These are phyloP conservation scores for Pogonomyrmex barbatus DNA, from an alignment of 1,140 invertebrate species.

Conservation along the genomic window DNA sequence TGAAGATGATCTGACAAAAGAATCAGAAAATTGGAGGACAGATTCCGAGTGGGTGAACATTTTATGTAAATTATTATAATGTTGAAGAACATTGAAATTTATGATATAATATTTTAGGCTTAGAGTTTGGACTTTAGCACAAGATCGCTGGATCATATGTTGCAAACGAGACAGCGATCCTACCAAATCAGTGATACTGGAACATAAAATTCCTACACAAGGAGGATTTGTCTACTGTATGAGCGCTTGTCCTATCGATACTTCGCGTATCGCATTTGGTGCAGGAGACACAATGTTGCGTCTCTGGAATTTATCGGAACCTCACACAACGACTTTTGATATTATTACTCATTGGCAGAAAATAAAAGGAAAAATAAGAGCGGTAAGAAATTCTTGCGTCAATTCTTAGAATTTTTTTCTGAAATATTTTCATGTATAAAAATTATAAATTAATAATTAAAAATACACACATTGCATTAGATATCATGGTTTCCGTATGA, in stretches of 20 bases:
- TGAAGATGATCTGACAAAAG: not conserved
- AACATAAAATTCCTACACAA: constrained; percentile 88
- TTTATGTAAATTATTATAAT: not conserved
- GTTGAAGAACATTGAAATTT: not conserved
- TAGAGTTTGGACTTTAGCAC: constrained; percentile 88
- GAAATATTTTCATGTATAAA: not conserved
- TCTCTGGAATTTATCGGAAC: constrained; percentile 89
- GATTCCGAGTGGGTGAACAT: constrained; percentile 35
- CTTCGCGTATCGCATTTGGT: constrained; percentile 89
- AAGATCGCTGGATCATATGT: constrained; percentile 89
- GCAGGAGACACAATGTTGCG: constrained; percentile 90
- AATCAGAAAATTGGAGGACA: constrained; percentile 75
- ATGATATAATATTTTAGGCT: constrained; percentile 40
- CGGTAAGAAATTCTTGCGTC: constrained; percentile 83
- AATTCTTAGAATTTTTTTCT: constrained; percentile 28
- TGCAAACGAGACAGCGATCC: constrained; percentile 80
- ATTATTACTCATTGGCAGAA: constrained; percentile 89
- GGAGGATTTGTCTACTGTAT: constrained; percentile 90
- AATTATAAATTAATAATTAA: constrained; percentile 7
- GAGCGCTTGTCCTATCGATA: constrained; percentile 90
- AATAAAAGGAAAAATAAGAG: constrained; percentile 90
- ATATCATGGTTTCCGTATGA: constrained; percentile 92
- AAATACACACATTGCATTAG: constrained; percentile 76
- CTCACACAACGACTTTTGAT: constrained; percentile 84
- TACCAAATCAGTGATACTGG: constrained; percentile 67